Percentiles rank a stretch among this genome's conserved stretches.
Evolutionary conservation across 2,113 vertebrate genomes (phyloP).

Genomic region (Dicerorhinus sumatrensis): DNA sequence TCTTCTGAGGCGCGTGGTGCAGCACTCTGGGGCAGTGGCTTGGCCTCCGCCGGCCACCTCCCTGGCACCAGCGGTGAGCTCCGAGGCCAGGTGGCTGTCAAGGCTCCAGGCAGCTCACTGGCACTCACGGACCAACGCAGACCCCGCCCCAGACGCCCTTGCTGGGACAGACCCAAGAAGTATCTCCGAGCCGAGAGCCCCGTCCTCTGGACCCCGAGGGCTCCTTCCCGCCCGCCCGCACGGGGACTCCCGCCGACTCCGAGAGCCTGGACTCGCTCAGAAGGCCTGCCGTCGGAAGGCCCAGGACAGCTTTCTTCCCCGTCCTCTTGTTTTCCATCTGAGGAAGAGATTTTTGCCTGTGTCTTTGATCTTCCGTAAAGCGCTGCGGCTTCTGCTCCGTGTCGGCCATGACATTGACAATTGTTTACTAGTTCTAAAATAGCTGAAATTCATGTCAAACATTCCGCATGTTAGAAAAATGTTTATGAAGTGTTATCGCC

Average conservation of each 20-base stretch:
- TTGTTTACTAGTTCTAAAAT: slow-evolving; percentile 97
- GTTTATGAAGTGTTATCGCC: slow-evolving; percentile 93
- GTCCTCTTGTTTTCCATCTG: neutral
- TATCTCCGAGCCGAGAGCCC: neutral
- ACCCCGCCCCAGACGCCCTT: neutral
- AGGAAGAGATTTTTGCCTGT: slow-evolving; percentile 75
- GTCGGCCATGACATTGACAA: slow-evolving; percentile 90
- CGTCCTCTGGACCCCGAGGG: fast-evolving
- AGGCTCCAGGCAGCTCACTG: neutral
- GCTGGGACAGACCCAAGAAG: fast-evolving
- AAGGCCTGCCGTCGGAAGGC: fast-evolving
- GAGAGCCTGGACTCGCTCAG: fast-evolving
- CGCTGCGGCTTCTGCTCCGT: slow-evolving; percentile 90
- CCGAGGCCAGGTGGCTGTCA: neutral
- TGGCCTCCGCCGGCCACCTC: neutral
- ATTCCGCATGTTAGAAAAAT: slow-evolving; percentile 90
- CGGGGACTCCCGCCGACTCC: neutral
- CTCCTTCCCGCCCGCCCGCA: neutral
- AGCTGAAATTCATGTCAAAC: slow-evolving; percentile 92
- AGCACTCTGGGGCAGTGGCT: fast-evolving
- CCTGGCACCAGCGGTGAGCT: neutral
- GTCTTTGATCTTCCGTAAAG: slow-evolving; percentile 95
- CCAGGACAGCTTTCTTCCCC: neutral
- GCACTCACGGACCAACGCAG: fast-evolving
- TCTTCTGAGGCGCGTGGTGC: fast-evolving